Base-by-base conservation (phyloP, 1,140 invertebrate genomes). In the Diuraphis noxia region DNA sequence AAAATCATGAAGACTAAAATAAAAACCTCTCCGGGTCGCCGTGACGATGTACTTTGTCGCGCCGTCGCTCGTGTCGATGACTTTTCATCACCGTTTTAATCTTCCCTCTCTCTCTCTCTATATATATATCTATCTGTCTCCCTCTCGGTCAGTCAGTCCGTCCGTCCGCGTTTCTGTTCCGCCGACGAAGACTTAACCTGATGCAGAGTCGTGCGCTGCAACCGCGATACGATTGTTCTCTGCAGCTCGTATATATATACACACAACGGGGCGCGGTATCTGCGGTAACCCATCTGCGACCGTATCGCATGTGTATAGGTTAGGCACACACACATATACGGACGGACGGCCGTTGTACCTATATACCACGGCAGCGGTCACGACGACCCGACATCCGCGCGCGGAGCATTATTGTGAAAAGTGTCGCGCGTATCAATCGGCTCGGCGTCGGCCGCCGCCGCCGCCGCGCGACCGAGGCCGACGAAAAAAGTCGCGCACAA, bases 401-500 rank as follows among this genome's bases (percentile, higher is more conserved):
- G 85, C 19, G 46, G 19, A 56, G 84, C 9, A 36, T 86, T 56
- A 36, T 86, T 56, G 85, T 40, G 85, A 87, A 38, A 87, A 87
- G 85, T 56, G 85, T 72, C 85, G 85, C 84, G 21, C 46, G 43
- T 87, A 40, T 87, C 85, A 87, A 87, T 56, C 85, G 46, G 1
- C 30, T 10, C 30, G 21, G 43, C 34, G 36, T 38, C 30, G 1
- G 77, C 36, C 46, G 19, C 46, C 77, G 23, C 36, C 82, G 17
- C 82, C 77, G 23, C 36, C 82, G 17, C 82, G 6, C 82, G n/a
- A 30, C 7, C 41, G 40, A 36, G 34, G 23, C 85, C 25, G 49
- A n/a, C 56, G 56, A 72, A 56, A 87, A 56, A 87, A 40, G 23
- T 30, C 23, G n/a, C 52, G n/a, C 49, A 30, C 86, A 52, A 85